Evolutionary conservation across 2,797 vertebrate species (phyloP).

Genomic region (Enoplosus armatus): DNA sequence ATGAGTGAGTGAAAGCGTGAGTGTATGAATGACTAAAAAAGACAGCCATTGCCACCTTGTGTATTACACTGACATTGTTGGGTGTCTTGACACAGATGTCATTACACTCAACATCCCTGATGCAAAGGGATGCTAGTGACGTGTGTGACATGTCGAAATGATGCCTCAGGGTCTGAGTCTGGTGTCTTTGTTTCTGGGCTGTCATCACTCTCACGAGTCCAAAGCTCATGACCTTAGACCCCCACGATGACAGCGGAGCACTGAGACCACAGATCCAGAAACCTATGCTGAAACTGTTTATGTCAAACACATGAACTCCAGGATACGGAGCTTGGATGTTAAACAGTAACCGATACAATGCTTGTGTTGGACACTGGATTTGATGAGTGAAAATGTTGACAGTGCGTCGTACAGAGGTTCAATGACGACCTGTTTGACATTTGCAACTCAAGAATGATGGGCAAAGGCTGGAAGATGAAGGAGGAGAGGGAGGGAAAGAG

Average conservation of each 20-base stretch:
- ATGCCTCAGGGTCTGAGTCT: conserved; percentile 43
- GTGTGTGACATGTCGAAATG: conserved; percentile 41
- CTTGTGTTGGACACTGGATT: not conserved
- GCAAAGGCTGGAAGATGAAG: conserved; percentile 49
- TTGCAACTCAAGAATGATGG: conserved; percentile 47
- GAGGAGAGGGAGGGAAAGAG: conserved; percentile 26
- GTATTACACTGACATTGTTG: conserved; percentile 5
- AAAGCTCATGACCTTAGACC: conserved; percentile 43
- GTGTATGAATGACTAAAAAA: not conserved
- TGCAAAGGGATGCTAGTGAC: conserved; percentile 34
- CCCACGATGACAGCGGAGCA: conserved; percentile 53
- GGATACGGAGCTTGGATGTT: conserved; percentile 16
- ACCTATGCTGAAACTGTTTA: not conserved
- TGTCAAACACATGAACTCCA: conserved; percentile 48
- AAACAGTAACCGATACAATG: conserved; percentile 10
- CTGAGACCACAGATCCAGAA: conserved; percentile 24
- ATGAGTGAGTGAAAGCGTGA: conserved; percentile 11
- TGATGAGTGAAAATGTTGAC: conserved; percentile 44
- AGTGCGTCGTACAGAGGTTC: conserved; percentile 25
- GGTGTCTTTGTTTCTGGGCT: conserved; percentile 31
- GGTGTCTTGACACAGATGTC: conserved; percentile 49
- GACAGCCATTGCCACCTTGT: not conserved
- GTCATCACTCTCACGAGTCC: conserved; percentile 35
- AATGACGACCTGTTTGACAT: conserved; percentile 36
- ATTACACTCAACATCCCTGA: conserved; percentile 35